phyloP scores from a whole-genome alignment of 2,888 invertebrate genomes.

The Petrophora chlorosata region DNA sequence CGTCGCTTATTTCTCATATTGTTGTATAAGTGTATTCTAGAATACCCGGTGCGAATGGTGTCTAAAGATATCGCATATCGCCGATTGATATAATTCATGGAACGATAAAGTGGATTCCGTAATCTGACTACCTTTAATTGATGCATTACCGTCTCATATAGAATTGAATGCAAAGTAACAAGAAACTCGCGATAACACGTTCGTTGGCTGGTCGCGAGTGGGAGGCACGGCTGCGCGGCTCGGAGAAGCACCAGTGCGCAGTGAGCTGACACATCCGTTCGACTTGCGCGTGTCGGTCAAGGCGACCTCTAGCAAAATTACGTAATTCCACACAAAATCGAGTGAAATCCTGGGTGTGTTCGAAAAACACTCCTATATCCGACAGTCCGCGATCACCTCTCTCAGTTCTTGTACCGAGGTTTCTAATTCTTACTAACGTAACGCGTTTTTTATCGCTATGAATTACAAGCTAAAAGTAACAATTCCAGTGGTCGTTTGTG shows the following conservation, averaged over 20 bases:
- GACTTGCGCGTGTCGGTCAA: slow-evolving; percentile 81
- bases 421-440: slow-evolving; percentile 32
- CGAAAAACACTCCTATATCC: slow-evolving; percentile 61
- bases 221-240: slow-evolving; percentile 75
- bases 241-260: slow-evolving; percentile 74
- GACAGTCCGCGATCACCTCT: slow-evolving; percentile 61
- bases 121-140: slow-evolving; percentile 70
- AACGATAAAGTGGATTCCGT: slow-evolving; percentile 62
- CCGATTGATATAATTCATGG: slow-evolving; percentile 55
- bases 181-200: slow-evolving; percentile 76
- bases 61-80: slow-evolving; percentile 45
- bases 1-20: neutral
- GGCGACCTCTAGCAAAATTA: slow-evolving; percentile 80
- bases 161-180: slow-evolving; percentile 76
- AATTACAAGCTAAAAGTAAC: slow-evolving; percentile 80
- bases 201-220: slow-evolving; percentile 67
- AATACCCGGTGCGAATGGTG: slow-evolving; percentile 15
- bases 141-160: slow-evolving; percentile 59
- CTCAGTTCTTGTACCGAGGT: slow-evolving; percentile 49
- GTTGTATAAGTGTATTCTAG: slow-evolving; percentile 22
- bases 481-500: slow-evolving; percentile 79
- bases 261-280: slow-evolving; percentile 79
- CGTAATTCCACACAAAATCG: slow-evolving; percentile 76
- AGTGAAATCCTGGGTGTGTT: slow-evolving; percentile 78
- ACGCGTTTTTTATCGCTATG: slow-evolving; percentile 54